A percentile compares a stretch with the other conserved stretches of the same genome.
phyloP scores from a whole-genome alignment of 2,113 vertebrate species.

The Channa argus region DNA sequence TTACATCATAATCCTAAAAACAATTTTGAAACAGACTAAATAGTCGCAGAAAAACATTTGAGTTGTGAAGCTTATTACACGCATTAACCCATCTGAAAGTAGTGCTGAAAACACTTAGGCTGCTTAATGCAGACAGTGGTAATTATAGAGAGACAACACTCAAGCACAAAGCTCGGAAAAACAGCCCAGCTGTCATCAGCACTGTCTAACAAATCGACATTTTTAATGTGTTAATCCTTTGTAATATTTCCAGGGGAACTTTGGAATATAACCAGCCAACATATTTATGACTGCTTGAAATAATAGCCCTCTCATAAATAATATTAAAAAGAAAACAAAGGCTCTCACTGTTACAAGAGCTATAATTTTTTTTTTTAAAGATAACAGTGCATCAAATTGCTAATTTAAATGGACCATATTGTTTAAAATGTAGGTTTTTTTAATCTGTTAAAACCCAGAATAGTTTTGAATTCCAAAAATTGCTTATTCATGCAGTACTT shows the following conservation, averaged over 20 bases:
- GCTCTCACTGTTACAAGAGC: not conserved
- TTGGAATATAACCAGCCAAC: conserved; percentile 17
- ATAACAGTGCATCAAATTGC: not conserved
- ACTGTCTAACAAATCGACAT: conserved; percentile 6
- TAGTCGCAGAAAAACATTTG: not conserved
- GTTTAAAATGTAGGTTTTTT: too few relatives aligned
- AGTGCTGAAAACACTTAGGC: conserved; percentile 2
- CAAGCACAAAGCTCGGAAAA: conserved; percentile 20
- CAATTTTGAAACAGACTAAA: not conserved
- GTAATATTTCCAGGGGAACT: conserved; percentile 7
- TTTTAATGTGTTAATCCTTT: conserved; percentile 23
- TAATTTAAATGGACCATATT: not conserved
- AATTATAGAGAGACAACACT: conserved; percentile 44
- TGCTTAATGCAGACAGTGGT: conserved; percentile 38
- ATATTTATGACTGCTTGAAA: not conserved
- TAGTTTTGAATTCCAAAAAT: too few relatives aligned
- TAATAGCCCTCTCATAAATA: not conserved
- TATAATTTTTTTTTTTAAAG: not conserved
- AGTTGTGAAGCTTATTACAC: not conserved
- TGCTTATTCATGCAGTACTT: too few relatives aligned
- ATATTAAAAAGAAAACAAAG: not conserved
- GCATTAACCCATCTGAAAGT: not conserved
- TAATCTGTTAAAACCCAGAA: too few relatives aligned
- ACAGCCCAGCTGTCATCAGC: conserved; percentile 12
- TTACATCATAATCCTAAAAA: not conserved